These are phyloP conservation scores for Oscheius sp. DNA, from an alignment of 2,888 invertebrate species.

Conservation along the genomic window DNA sequence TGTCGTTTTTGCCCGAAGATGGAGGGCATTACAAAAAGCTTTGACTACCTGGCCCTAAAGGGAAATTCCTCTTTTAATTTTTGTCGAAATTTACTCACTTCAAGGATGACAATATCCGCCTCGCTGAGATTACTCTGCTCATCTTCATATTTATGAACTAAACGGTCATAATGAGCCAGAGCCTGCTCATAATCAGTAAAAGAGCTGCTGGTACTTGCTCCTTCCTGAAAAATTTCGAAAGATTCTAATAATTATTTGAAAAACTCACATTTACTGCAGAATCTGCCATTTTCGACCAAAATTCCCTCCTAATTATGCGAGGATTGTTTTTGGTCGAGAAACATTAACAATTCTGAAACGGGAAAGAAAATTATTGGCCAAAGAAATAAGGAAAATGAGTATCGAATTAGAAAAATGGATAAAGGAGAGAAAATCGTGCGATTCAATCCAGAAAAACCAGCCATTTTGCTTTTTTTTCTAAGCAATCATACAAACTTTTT, in stretches of 20 bases:
- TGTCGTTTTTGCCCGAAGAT: constrained; percentile 19
- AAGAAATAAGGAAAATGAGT: background rate
- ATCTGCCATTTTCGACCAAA: constrained; percentile 8
- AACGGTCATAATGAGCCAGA: constrained; percentile 19
- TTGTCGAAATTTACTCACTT: background rate
- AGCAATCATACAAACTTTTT: too few relatives aligned
- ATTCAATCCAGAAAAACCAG: background rate
- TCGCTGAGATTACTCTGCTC: constrained; percentile 8
- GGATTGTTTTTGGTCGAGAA: background rate
- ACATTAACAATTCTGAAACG: constrained; percentile 11
- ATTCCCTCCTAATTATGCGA: background rate
- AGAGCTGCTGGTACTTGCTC: constrained; percentile 29
- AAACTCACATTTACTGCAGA: constrained; percentile 25
- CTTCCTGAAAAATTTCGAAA: constrained; percentile 12
- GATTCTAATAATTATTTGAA: background rate
- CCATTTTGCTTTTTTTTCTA: too few relatives aligned
- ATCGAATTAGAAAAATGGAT: too few relatives aligned
- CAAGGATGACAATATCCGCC: constrained; percentile 19
- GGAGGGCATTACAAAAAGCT: constrained; percentile 26
- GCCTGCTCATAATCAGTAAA: constrained; percentile 29
- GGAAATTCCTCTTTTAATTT: background rate
- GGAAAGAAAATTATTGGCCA: background rate
- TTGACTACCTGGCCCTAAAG: constrained; percentile 14
- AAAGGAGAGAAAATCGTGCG: too few relatives aligned
- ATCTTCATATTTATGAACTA: constrained; percentile 27